Base-by-base conservation (phyloP, 2,113 vertebrate genomes). In the Cottus gobio region DNA sequence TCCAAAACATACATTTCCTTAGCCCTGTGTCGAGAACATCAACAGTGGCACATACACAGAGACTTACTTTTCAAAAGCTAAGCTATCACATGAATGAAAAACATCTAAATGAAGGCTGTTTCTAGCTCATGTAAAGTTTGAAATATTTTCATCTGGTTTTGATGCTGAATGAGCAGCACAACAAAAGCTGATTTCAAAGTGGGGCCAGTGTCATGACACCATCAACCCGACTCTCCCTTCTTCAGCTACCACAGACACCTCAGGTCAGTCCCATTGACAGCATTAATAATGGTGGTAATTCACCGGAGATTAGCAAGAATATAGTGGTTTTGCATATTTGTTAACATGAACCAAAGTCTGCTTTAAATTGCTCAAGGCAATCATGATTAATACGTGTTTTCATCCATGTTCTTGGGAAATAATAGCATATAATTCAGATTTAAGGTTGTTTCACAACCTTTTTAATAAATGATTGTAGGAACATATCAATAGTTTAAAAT, bases 301-400 rank as follows among this genome's bases (percentile, higher is more conserved):
- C 52, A 65, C 61, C 44, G 58, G 28, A 46, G 57, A 70, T 31
- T 69, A 52, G 71, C 42, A 31, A 75, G 42, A 85, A 71, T 76
- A 24, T 75, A 71, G 36, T 50, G 60, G 18, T 57, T 58, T 77
- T 75, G 81, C 24, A 66, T 77, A 77, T 69, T 20, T 22, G 36
- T 74, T 18, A 48, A 68, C 39, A 58, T 18, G 28, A n/a, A 34
- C 48, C 52, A 39, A 68, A 72, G 65, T 36, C 11, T 54, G 13
- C n/a, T 63, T 71, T 79, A 24, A 75, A 58, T 75, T 5, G 80
- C 48, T 74, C 44, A 67, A 8, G 30, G 39, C 6, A 48, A 42
- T 77, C 3, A 0, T 57, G 52, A 74, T 66, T 73, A 82, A 74
- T 78, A 77, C 6, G 9, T 10, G 3, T 50, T 60, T 34, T 48